Conservation (phyloP, 2,797 vertebrate genomes). For the Hypotaenidia philippensis region DNA sequence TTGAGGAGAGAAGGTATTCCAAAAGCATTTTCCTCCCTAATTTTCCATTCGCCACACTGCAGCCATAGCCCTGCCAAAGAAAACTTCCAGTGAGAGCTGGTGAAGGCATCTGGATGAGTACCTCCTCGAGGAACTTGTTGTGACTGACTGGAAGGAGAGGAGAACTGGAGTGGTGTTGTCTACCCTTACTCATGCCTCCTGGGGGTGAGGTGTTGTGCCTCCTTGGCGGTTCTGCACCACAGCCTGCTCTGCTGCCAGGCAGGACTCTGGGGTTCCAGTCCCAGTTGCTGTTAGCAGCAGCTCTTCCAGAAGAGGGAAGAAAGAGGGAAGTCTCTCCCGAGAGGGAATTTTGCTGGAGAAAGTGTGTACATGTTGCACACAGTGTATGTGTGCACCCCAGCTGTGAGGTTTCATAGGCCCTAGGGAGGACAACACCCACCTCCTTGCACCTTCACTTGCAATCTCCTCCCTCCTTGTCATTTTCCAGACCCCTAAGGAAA, state of each 20-base stretch:
- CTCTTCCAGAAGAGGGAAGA: not conserved
- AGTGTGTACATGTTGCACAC: not conserved
- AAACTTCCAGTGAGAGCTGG: not conserved
- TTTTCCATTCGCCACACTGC: not conserved
- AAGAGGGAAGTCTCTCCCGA: too few species aligned
- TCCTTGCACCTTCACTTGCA: not conserved
- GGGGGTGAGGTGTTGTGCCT: not conserved
- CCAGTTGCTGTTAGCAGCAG: not conserved
- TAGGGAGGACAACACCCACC: not conserved
- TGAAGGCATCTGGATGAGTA: not conserved
- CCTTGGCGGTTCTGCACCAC: rapidly evolving
- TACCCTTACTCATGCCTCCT: not conserved
- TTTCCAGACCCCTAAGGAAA: not conserved
- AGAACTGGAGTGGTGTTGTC: not conserved
- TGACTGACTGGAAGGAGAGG: not conserved
- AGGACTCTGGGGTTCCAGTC: not conserved
- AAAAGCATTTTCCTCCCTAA: not conserved
- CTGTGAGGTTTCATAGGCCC: not conserved
- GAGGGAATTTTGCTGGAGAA: not conserved
- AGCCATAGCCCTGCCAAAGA: not conserved
- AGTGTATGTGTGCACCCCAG: not conserved
- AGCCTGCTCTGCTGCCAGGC: not conserved
- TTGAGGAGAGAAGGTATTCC: not conserved
- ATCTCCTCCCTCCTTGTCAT: not conserved
- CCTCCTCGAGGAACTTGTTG: not conserved